Evolutionary conservation across 2,888 invertebrate genomes (phyloP), one percentile per base, ranked within the genome.

Genomic region (Rotaria socialis): DNA sequence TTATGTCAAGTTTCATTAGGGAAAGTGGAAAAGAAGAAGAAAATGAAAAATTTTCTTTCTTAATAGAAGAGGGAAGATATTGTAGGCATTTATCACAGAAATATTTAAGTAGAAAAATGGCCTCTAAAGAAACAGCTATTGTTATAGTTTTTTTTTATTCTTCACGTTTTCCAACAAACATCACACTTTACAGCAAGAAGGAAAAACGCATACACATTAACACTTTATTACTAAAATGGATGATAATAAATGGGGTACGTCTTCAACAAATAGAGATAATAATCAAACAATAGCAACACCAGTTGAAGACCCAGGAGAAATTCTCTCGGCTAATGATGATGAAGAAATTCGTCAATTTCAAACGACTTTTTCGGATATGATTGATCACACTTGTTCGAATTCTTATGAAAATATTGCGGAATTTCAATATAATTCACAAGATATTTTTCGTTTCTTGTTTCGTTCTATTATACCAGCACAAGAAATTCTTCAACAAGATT

Each of bases 401-500:
- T 43, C 47, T 0, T 2, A 43, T 27, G 35, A 7, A 16, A 27
- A 35, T 67, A 67, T 67, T 16, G 35, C 16, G 11, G 80, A 80
- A 11, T n/a, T 47, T 47, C 10, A 24, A 24, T 35, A 43, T 43
- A 47, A 47, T n/a, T 24, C 80, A 80, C 43, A 80, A 47, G 47
- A 80, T 47, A 47, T 11, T 43, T 43, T 47, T 80, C 47, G 19
- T n/a, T 80, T 47, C 47, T n/a, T 80, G 11, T 11, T 80, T 47
- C 80, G 80, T 47, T 80, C 80, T 41, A 47, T 80, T 47, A 47
- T 22, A 80, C 80, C 80, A n/a, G 14, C 43, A 47, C 43, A 47
- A 43, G 80, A 80, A 80, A 47, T 22, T 1, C 14, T 80, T 14
- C 24, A 47, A n/a, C 47, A 80, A 43, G 24, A 80, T 47, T 24